Base-by-base conservation (phyloP, 1,140 invertebrate genomes). In the Lepidurus packardi region DNA sequence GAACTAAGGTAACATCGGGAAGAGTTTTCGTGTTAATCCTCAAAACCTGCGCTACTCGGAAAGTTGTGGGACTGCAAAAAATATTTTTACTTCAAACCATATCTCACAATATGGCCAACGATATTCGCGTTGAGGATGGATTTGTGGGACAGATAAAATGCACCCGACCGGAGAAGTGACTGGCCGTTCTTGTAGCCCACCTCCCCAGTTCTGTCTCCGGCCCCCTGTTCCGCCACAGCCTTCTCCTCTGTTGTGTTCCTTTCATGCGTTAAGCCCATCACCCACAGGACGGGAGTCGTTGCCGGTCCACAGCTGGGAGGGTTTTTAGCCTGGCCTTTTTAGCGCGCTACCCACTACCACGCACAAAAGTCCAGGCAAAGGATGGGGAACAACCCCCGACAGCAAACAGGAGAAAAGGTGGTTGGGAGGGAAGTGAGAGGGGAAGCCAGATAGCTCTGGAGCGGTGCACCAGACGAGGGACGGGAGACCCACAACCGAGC, bases 211-310 rank as follows among this genome's bases (percentile, higher is more conserved):
- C 53, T 65, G 4, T 65, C 53, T 65, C 21, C 13, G 53, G 53
- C 53, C 53, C 53, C 21, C 16, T 65, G 53, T 65, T 65, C 21
- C 53, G 53, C 34, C 53, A 65, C 53, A 65, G 21, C 53, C 53
- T 65, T 65, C 21, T 65, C 16, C 21, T 65, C 16, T 65, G 34
- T 34, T 34, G 34, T 34, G 34, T 65, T 65, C 21, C 53, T 65
- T n/a, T 65, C 53, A 65, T 65, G 53, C 53, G 21, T 65, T 65
- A n/a, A 65, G 53, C 53, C 53, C 53, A 65, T 65, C 53, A 65
- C 53, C 53, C 53, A 21, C 21, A 65, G 53, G 16, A 65, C 53
- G 53, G 53, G 53, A 65, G 53, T 21, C 53, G 21, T 65, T 65
- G 53, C 53, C 16, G 53, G 53, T 65, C 53, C 53, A 13, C 53